These are phyloP conservation scores for Eumeta japonica DNA, from an alignment of 1,140 invertebrate genomes.

Conservation along the genomic window DNA sequence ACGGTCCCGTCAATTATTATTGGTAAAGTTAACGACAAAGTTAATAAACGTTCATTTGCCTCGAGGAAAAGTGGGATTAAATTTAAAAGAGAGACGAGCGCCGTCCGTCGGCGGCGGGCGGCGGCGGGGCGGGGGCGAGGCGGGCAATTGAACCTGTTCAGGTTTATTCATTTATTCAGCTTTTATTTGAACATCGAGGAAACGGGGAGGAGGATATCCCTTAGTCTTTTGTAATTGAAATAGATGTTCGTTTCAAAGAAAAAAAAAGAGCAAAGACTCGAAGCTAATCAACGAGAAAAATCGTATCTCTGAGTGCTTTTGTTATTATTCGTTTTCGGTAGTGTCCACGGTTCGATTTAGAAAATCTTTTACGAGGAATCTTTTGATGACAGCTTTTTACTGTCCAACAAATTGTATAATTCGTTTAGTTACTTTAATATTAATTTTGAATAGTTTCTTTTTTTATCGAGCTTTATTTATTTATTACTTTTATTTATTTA, in stretches of 20 bases:
- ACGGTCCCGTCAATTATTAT: slow-evolving; percentile 43
- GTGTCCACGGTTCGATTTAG: no score
- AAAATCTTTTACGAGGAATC: no score
- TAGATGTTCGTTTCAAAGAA: slow-evolving; percentile 9
- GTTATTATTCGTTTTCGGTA: no score
- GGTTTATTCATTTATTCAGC: slow-evolving; percentile 20
- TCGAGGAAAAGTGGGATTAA: slow-evolving; percentile 10
- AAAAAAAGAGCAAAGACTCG: neutral
- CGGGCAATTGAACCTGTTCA: slow-evolving; percentile 21
- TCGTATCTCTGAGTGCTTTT: no score
- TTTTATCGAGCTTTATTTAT: no score
- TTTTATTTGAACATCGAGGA: slow-evolving; percentile 13
- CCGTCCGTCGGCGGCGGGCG: slow-evolving; percentile 17
- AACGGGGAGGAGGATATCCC: slow-evolving; percentile 19
- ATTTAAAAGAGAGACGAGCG: slow-evolving; percentile 15
- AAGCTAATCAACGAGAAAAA: neutral
- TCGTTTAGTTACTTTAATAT: neutral
- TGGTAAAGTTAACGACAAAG: slow-evolving; percentile 45
- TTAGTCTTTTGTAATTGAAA: slow-evolving; percentile 19
- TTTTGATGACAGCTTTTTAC: neutral
- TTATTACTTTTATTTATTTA: no score
- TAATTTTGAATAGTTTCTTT: no score
- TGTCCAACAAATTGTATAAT: neutral
- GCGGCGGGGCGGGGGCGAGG: no score
- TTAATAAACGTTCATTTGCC: slow-evolving; percentile 9